A percentile compares a stretch with the other conserved stretches of the same genome.
phyloP scores from a whole-genome alignment of 2,888 invertebrate genomes.

The Patella depressa region DNA sequence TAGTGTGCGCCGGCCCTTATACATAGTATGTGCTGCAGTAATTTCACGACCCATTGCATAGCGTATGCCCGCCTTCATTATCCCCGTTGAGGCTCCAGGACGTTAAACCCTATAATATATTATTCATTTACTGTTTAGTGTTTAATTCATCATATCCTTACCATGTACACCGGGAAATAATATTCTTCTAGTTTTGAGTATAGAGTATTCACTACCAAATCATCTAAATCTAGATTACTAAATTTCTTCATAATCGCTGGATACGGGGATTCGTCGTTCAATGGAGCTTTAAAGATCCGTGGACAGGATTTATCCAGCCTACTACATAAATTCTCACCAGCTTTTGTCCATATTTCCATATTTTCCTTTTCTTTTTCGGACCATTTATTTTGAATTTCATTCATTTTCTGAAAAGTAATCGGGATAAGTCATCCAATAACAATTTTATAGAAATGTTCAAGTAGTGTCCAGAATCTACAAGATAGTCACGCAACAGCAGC shows the following conservation, averaged over 20 bases:
- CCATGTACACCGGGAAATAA: background rate
- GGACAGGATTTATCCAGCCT: background rate
- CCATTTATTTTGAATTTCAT: background rate
- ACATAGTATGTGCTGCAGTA: no score
- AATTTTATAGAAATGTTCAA: no score
- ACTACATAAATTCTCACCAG: background rate
- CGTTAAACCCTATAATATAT: no score
- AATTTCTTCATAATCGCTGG: background rate
- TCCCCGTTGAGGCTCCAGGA: no score
- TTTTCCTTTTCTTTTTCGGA: background rate
- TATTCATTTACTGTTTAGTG: no score
- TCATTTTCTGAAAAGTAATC: background rate
- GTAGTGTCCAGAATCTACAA: no score
- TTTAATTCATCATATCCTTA: background rate
- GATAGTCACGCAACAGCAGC: no score
- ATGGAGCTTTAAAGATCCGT: background rate
- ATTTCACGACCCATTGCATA: no score
- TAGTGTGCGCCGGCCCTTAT: no score
- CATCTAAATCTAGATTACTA: background rate
- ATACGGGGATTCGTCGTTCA: background rate
- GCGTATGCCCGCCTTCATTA: no score
- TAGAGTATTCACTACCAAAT: background rate
- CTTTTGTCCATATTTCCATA: background rate
- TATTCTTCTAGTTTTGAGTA: background rate
- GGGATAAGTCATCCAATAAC: no score